These are phyloP conservation scores for Caradrina kadenii DNA, from an alignment of 2,888 invertebrate species.

Conservation along the genomic window DNA sequence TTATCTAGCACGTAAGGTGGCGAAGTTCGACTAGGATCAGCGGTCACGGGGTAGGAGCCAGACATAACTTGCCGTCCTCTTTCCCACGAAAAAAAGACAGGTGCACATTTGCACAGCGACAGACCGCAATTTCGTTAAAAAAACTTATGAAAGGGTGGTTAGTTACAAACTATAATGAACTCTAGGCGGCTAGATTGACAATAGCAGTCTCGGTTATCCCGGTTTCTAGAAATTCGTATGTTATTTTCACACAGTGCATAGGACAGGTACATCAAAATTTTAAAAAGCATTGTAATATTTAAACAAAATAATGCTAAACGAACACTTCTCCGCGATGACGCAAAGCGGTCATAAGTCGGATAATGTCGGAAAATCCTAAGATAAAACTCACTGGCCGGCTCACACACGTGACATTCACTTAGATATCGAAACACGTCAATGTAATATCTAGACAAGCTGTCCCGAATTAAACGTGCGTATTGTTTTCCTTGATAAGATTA, in stretches of 20 bases:
- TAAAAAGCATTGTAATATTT: conserved; percentile 10
- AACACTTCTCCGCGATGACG: conserved; percentile 53
- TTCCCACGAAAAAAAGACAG: conserved; percentile 32
- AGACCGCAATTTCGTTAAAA: conserved; percentile 15
- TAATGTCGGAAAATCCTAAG: conserved; percentile 47
- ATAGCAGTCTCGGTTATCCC: background rate
- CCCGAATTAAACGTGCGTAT: conserved; percentile 21
- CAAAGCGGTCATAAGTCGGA: conserved; percentile 35
- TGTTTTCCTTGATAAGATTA: background rate
- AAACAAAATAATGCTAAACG: conserved; percentile 41
- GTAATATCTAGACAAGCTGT: conserved; percentile 30
- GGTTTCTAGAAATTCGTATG: background rate
- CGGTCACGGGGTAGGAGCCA: conserved; percentile 1
- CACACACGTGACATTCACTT: conserved; percentile 22
- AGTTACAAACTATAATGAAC: background rate
- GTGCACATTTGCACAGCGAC: conserved; percentile 23
- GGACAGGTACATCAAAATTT: conserved; percentile 6
- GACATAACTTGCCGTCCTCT: background rate
- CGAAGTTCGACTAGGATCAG: background rate
- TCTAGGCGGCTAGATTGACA: background rate
- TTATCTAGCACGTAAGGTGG: conserved; percentile 30
- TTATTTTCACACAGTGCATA: conserved; percentile 1
- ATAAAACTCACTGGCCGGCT: conserved; percentile 31
- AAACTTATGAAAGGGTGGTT: background rate
- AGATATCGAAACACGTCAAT: conserved; percentile 30